Evolutionary conservation across 2,797 vertebrate genomes (phyloP).

Genomic region (Melanogrammus aeglefinus): DNA sequence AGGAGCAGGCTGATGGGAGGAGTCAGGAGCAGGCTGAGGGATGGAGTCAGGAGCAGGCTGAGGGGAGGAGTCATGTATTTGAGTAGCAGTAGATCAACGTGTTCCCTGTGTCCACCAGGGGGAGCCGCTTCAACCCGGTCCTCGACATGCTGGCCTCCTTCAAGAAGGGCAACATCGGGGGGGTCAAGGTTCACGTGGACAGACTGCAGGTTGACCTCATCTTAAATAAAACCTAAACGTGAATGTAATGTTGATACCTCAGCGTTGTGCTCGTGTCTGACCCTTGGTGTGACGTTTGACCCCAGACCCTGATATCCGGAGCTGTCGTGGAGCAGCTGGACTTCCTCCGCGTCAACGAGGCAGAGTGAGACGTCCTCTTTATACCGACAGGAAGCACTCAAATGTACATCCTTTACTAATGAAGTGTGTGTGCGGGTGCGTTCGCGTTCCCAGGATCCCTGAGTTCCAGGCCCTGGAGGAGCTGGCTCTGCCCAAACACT

Average conservation of each 20-base stretch:
- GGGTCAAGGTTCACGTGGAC: slow-evolving; percentile 96
- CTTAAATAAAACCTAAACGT: background rate
- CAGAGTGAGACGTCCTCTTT: slow-evolving; percentile 78
- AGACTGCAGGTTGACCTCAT: slow-evolving; percentile 85
- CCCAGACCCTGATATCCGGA: slow-evolving; percentile 93
- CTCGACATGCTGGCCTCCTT: slow-evolving; percentile 96
- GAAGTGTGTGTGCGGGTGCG: too few relatives aligned
- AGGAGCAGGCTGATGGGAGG: too few relatives aligned
- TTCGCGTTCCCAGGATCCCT: slow-evolving; percentile 74
- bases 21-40: too few relatives aligned
- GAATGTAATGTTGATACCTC: background rate
- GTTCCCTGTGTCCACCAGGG: slow-evolving; percentile 67
- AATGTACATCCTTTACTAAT: background rate
- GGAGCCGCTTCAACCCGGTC: slow-evolving; percentile 94
- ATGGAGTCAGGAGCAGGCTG: background rate
- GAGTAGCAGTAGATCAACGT: background rate
- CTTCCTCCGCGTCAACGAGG: slow-evolving; percentile 90
- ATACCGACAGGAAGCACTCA: background rate
- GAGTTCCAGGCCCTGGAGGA: slow-evolving; percentile 96
- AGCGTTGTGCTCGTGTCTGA: background rate
- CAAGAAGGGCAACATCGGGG: slow-evolving; percentile 89
- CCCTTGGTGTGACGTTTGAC: slow-evolving; percentile 24
- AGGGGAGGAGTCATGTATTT: slow-evolving; percentile 42
- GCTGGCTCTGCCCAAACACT: slow-evolving; percentile 92
- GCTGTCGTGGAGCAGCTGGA: slow-evolving; percentile 95